Conservation (phyloP, 53 echinoderm and acorn worm genomes). For the Paracentrotus lividus region DNA sequence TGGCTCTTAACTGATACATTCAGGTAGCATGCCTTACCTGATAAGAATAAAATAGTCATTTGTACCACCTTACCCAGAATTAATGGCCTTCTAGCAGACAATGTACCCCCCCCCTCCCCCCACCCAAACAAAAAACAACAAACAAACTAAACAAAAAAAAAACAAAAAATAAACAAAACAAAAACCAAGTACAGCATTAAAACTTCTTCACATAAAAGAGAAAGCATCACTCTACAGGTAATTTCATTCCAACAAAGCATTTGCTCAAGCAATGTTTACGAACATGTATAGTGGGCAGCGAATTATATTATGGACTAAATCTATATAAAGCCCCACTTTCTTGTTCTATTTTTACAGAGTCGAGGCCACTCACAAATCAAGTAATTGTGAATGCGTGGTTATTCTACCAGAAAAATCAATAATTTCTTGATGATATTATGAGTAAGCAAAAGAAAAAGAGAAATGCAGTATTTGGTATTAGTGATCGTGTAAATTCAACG, state of each 20-base stretch:
- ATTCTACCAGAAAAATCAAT: slow-evolving; percentile 56
- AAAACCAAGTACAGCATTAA: too few relatives aligned
- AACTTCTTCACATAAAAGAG: background rate
- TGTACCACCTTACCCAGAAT: too few relatives aligned
- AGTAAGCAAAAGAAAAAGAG: slow-evolving; percentile 2
- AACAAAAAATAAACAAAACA: background rate
- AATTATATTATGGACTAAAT: slow-evolving; percentile 56
- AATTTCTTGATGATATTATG: slow-evolving; percentile 54
- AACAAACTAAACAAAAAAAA: too few relatives aligned
- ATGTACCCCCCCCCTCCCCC: background rate
- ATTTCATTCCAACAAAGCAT: background rate
- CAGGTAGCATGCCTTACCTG: too few relatives aligned
- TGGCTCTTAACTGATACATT: background rate
- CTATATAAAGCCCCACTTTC: slow-evolving; percentile 43
- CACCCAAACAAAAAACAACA: too few relatives aligned
- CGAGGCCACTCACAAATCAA: slow-evolving; percentile 66
- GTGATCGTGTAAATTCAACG: background rate
- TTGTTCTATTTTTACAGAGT: slow-evolving; percentile 56
- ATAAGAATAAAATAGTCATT: too few relatives aligned
- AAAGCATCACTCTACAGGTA: slow-evolving; percentile 11
- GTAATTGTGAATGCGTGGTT: slow-evolving; percentile 55
- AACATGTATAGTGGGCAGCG: background rate
- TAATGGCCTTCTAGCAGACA: too few relatives aligned
- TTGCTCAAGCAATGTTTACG: slow-evolving; percentile 20
- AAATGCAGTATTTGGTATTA: slow-evolving; percentile 20